Evolutionary conservation across 1,140 invertebrate species (phyloP), one percentile per base, ranked within the genome.

Genomic region (Mactra quadrangularis): DNA sequence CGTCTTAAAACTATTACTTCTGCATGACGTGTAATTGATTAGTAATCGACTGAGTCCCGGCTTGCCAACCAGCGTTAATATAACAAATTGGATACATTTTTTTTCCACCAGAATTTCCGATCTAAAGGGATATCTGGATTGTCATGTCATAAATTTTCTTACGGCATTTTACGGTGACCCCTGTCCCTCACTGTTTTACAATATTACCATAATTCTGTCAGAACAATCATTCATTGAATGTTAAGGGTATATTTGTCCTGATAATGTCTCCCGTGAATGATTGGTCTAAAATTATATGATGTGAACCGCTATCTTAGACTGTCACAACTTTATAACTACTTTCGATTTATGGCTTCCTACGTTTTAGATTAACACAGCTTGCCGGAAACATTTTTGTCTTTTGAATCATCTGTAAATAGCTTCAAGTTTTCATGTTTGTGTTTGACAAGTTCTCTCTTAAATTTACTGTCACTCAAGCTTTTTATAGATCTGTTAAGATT

Each of bases 61-160:
- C 38, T 62, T 62, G 59, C 59, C 41, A 22, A 64, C 50, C 59
- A 50, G 74, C 62, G 74, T 50, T 76, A 76, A 76, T 76, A 62
- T 71, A 50, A 81, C 77, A 81, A 81, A 71, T 81, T 81, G 62
- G 68, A 70, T 71, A 70, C n/a, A n/a, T n/a, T n/a, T n/a, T n/a
- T n/a, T 81, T 71, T 57, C 47, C 50, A 35, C 60, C 41, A 71
- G 38, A 64, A 81, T 81, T 71, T 66, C 33, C 50, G n/a, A 50
- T 66, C 17, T 31, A 59, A 47, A 31, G 29, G 3, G 62, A 55
- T 41, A 81, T 81, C 53, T 81, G 19, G 57, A 25, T n/a, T 81
- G 77, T 81, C 77, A 70, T 71, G 55, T 81, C 66, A 52, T 81
- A 81, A 81, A 81, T 81, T 81, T 75, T 70, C 75, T 64, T 81